A percentile compares a stretch with the other conserved stretches of the same genome.
These are phyloP conservation scores for Drosophila dunni DNA, from an alignment of 1,140 invertebrate genomes.

Conservation along the genomic window DNA sequence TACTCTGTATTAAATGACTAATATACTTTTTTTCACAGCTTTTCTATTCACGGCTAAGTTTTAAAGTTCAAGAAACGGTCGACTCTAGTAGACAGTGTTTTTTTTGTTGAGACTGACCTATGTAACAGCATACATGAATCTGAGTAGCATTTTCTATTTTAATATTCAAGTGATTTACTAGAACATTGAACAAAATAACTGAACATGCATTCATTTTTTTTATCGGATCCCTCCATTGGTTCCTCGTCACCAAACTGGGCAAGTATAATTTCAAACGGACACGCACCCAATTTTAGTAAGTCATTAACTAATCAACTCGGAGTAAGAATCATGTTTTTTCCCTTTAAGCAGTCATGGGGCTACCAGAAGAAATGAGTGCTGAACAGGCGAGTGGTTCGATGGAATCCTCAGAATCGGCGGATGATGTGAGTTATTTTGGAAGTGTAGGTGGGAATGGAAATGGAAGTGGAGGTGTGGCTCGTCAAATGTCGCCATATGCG, in stretches of 20 bases:
- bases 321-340: neutral
- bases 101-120: neutral
- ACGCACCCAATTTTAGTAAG: conserved; percentile 13
- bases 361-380: neutral
- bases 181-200: neutral
- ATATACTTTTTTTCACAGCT: neutral
- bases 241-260: conserved; percentile 58
- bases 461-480: neutral
- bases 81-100: neutral
- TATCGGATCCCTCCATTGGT: conserved; percentile 45
- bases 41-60: neutral
- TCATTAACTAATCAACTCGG: neutral
- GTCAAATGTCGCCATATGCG: conserved; percentile 53
- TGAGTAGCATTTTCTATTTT: neutral
- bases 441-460: no score
- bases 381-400: neutral
- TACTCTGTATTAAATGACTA: no score
- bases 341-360: neutral
- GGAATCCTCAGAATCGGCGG: neutral
- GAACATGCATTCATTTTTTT: neutral
- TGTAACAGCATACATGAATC: neutral
- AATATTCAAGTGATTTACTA: neutral
- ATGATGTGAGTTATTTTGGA: neutral
- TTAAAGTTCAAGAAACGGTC: neutral
- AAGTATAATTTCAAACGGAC: conserved; percentile 12